A percentile compares a stretch with the other conserved stretches of the same genome.
Evolutionary conservation across 1,140 invertebrate genomes (phyloP).

Genomic region (Aphidius ervi): DNA sequence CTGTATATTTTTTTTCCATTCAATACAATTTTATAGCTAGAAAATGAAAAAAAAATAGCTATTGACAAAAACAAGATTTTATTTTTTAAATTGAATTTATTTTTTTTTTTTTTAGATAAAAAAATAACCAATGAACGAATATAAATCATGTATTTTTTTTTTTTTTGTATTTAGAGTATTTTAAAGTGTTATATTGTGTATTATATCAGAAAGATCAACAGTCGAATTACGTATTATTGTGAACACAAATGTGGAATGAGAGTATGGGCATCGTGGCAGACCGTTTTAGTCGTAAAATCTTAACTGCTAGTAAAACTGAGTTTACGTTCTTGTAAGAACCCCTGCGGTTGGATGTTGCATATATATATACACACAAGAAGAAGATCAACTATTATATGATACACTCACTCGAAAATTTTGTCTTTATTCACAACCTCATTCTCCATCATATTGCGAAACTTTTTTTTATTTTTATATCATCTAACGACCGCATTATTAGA

Average conservation of each 20-base stretch:
- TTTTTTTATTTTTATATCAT: conserved; percentile 15
- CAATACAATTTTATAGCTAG: conserved; percentile 16
- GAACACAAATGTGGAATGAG: conserved; percentile 9
- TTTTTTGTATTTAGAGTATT: too few relatives aligned
- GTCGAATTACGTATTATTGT: too few relatives aligned
- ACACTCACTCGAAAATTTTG: conserved; percentile 17
- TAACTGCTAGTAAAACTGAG: conserved; percentile 53
- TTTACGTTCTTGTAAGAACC: conserved; percentile 53
- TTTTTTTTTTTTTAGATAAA: too few relatives aligned
- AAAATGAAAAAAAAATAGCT: not conserved
- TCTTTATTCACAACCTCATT: too few relatives aligned
- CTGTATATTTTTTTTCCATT: conserved; percentile 5
- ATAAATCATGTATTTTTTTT: too few relatives aligned
- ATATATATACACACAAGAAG: conserved; percentile 11
- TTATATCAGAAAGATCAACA: too few relatives aligned
- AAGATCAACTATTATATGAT: too few relatives aligned
- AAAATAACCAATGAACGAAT: too few relatives aligned
- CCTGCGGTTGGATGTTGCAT: conserved; percentile 27
- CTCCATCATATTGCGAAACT: too few relatives aligned
- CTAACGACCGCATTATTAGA: conserved; percentile 47
- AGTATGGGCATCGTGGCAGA: conserved; percentile 31
- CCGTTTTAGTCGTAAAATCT: conserved; percentile 51
- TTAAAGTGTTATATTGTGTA: too few relatives aligned
- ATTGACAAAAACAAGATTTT: too few relatives aligned
- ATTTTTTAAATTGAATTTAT: too few relatives aligned